A percentile compares a stretch with the other conserved stretches of the same genome.
Evolutionary conservation across 2,797 vertebrate species (phyloP).

Genomic region (Astyanax mexicanus): DNA sequence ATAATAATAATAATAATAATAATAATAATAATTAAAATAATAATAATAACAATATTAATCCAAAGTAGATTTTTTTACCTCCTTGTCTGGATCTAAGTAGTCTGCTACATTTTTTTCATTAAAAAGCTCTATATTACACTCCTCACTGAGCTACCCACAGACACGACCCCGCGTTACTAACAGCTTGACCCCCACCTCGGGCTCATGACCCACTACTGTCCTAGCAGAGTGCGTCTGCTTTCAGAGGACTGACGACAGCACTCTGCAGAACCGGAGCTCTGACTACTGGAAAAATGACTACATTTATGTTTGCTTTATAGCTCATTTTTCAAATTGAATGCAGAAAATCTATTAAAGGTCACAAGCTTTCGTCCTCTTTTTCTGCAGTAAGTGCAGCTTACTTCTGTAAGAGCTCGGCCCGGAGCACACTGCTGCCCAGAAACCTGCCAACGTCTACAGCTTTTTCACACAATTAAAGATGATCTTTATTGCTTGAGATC

Average conservation of each 20-base stretch:
- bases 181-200: constrained; percentile 6
- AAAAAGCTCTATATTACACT: constrained; percentile 28
- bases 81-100: background rate
- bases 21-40: too few species aligned
- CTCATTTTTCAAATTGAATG: constrained; percentile 85
- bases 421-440: background rate
- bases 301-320: constrained; percentile 89
- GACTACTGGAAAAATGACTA: constrained; percentile 82
- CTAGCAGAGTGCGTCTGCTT: constrained; percentile 59
- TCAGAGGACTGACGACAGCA: constrained; percentile 66
- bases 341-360: constrained; percentile 84
- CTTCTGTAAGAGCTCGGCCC: constrained; percentile 4
- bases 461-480: background rate
- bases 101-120: constrained; percentile 8
- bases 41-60: too few species aligned
- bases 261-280: constrained; percentile 74
- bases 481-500: background rate
- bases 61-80: too few species aligned
- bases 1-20: too few species aligned
- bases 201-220: constrained; percentile 31
- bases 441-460: background rate
- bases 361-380: constrained; percentile 46
- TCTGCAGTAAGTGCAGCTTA: constrained; percentile 26
- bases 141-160: constrained; percentile 1
- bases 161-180: constrained; percentile 29